phyloP scores from a whole-genome alignment of 2,888 invertebrate genomes.

The Eupithecia centaureata region DNA sequence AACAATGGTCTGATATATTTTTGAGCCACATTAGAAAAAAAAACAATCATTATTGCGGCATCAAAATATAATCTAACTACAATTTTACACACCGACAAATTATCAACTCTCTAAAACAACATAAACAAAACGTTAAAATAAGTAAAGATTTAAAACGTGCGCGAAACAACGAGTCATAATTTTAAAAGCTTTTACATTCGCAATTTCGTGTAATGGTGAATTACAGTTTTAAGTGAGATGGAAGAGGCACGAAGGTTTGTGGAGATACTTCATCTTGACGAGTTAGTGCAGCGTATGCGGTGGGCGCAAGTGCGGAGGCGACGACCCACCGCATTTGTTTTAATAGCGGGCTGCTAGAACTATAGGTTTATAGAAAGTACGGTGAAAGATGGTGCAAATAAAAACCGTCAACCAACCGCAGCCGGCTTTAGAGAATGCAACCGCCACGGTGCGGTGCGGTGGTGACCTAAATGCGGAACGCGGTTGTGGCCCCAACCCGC shows the following conservation, averaged over 20 bases:
- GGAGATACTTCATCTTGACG: conserved; percentile 36
- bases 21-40: background rate
- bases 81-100: conserved; percentile 9
- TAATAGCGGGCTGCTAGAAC: background rate
- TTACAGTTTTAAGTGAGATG: conserved; percentile 55
- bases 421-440: conserved; percentile 36
- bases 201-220: conserved; percentile 50
- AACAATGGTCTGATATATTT: background rate
- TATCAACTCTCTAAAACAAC: conserved; percentile 25
- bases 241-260: conserved; percentile 50
- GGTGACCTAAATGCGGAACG: conserved; percentile 67
- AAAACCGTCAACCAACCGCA: conserved; percentile 11
- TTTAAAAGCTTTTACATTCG: conserved; percentile 50
- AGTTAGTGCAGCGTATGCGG: conserved; percentile 27
- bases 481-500: conserved; percentile 60
- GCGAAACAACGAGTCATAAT: conserved; percentile 46
- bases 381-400: conserved; percentile 1
- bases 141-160: conserved; percentile 44
- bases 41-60: background rate
- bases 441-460: conserved; percentile 43
- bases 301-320: background rate
- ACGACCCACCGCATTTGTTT: background rate
- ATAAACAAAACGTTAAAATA: conserved; percentile 34
- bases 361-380: background rate
- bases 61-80: background rate